Percentiles rank a stretch among this genome's conserved stretches.
Conservation (phyloP, 2,113 vertebrate species). For the Lepidothrix coronata region DNA sequence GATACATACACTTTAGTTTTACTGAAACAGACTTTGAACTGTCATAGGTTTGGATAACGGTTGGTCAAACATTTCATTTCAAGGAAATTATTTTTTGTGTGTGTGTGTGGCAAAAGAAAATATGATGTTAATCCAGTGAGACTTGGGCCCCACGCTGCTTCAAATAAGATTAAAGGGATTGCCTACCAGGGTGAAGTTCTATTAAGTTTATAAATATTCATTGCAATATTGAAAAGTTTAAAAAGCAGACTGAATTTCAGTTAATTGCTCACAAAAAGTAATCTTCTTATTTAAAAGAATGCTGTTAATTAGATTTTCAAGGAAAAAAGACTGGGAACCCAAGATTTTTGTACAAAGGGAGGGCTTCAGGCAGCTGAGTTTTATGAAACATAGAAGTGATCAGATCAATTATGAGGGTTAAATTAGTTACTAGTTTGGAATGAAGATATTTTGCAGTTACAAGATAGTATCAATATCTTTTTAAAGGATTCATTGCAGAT, state of each 20-base stretch:
- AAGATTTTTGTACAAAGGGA: conserved; percentile 20
- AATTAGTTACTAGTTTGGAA: not conserved
- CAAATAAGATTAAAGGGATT: conserved; percentile 70
- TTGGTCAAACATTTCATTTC: conserved; percentile 58
- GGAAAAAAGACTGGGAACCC: not conserved
- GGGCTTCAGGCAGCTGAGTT: not conserved
- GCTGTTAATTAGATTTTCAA: conserved; percentile 62
- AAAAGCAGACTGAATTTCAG: conserved; percentile 60
- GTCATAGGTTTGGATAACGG: conserved; percentile 19
- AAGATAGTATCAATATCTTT: not conserved
- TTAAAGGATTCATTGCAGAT: not conserved
- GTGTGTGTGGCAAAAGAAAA: not conserved
- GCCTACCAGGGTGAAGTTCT: conserved; percentile 47
- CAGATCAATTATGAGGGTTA: conserved; percentile 12
- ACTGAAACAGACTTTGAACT: conserved; percentile 13
- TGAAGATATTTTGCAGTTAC: not conserved
- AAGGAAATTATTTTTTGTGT: conserved; percentile 29
- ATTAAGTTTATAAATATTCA: conserved; percentile 66
- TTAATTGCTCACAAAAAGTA: conserved; percentile 59
- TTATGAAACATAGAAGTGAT: not conserved
- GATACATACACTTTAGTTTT: not conserved
- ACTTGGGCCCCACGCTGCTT: conserved; percentile 39
- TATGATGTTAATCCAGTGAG: conserved; percentile 56
- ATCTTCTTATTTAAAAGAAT: conserved; percentile 64
- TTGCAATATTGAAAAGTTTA: conserved; percentile 61